Evolutionary conservation across 1,140 invertebrate species (phyloP).

Genomic region (Melipona quadrifasciata): DNA sequence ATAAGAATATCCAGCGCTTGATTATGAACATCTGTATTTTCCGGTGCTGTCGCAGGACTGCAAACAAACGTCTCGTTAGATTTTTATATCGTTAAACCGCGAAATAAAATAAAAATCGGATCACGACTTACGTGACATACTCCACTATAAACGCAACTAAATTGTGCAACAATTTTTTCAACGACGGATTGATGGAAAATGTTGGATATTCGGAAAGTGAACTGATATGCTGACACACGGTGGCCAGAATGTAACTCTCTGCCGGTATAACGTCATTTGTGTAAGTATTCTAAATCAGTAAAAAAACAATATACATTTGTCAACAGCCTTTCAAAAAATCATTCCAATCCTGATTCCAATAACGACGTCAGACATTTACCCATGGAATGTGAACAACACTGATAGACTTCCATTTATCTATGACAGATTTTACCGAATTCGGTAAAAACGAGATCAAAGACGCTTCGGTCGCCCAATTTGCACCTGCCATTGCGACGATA

Average conservation of each 20-base stretch:
- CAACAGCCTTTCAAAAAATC: not conserved
- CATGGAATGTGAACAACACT: slow-evolving; percentile 82
- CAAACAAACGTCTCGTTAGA: not conserved
- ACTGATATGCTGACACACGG: slow-evolving; percentile 83
- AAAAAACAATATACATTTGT: too few species aligned
- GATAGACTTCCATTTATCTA: slow-evolving; percentile 86
- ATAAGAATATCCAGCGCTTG: slow-evolving; percentile 85
- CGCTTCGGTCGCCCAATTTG: slow-evolving; percentile 82
- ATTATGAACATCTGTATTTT: slow-evolving; percentile 78
- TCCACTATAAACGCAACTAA: slow-evolving; percentile 87
- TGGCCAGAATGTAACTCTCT: slow-evolving; percentile 89
- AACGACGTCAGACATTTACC: slow-evolving; percentile 58
- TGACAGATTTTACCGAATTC: slow-evolving; percentile 82
- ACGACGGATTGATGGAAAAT: slow-evolving; percentile 86
- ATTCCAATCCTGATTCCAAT: not conserved
- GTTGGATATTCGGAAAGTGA: slow-evolving; percentile 83
- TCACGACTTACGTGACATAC: slow-evolving; percentile 83
- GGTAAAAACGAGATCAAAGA: slow-evolving; percentile 84
- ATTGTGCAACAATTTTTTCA: slow-evolving; percentile 86
- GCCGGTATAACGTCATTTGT: slow-evolving; percentile 91
- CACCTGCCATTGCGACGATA: slow-evolving; percentile 85
- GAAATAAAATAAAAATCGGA: not conserved
- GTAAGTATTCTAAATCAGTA: slow-evolving; percentile 85
- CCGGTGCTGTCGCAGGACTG: slow-evolving; percentile 79
- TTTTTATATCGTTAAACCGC: too few species aligned